A percentile compares a stretch with the other conserved stretches of the same genome.
Evolutionary conservation across 2,888 invertebrate genomes (phyloP).

Genomic region (Parochlus steinenii): DNA sequence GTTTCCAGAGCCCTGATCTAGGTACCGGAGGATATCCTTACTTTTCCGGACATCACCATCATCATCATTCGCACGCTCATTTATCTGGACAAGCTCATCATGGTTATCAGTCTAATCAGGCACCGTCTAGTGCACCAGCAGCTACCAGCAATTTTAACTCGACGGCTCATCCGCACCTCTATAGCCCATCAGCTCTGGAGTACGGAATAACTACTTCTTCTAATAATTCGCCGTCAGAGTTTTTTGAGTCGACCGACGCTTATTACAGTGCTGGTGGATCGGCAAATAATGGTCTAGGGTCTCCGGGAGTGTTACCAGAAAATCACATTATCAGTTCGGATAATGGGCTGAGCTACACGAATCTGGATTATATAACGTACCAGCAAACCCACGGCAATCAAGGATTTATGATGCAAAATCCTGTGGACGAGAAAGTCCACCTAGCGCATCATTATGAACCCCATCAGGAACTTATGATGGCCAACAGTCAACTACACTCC

Average conservation of each 20-base stretch:
- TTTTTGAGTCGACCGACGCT: constrained; percentile 10
- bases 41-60: constrained; percentile 17
- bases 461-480: constrained; percentile 20
- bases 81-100: constrained; percentile 18
- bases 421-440: constrained; percentile 31
- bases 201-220: constrained; percentile 27
- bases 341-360: constrained; percentile 77
- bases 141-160: constrained; percentile 2
- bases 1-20: constrained; percentile 22
- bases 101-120: constrained; percentile 16
- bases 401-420: constrained; percentile 23
- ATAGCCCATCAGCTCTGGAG: constrained; percentile 30
- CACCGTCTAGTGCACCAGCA: constrained; percentile 17
- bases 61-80: constrained; percentile 18
- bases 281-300: constrained; percentile 11
- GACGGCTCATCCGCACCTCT: constrained; percentile 24
- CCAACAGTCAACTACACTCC: constrained; percentile 16
- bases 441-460: constrained; percentile 37
- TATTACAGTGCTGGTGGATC: background rate
- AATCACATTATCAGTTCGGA: constrained; percentile 66
- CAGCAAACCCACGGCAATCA: constrained; percentile 31
- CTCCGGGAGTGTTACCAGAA: constrained; percentile 20
- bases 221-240: constrained; percentile 26
- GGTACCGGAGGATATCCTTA: constrained; percentile 16
- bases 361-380: constrained; percentile 57